phyloP scores from a whole-genome alignment of 2,888 invertebrate genomes.

The Anoplius nigerrimus region DNA sequence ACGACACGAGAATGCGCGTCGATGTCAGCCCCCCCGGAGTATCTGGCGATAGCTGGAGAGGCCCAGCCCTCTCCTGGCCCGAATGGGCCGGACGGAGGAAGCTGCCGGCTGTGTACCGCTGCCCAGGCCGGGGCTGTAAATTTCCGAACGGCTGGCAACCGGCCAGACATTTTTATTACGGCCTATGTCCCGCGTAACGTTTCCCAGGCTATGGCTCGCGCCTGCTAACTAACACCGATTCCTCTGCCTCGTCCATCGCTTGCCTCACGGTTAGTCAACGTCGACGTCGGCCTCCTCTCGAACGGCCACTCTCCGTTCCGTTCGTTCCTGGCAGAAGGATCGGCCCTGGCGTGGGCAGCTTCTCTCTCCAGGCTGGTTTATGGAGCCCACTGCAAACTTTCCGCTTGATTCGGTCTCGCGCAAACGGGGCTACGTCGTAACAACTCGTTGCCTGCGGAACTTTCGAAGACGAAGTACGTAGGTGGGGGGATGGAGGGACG shows the following conservation, averaged over 20 bases:
- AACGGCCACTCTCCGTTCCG: neutral
- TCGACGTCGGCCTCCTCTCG: neutral
- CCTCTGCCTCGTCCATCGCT: neutral
- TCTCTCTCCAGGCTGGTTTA: no score
- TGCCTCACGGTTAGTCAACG: neutral
- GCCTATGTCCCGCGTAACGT: slow-evolving; percentile 36
- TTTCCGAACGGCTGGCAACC: slow-evolving; percentile 56
- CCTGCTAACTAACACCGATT: slow-evolving; percentile 34
- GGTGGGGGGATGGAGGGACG: no score
- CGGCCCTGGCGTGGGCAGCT: slow-evolving; percentile 4
- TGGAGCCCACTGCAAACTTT: slow-evolving; percentile 20
- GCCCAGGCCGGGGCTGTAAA: slow-evolving; percentile 35
- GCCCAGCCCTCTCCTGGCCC: neutral
- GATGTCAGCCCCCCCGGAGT: no score
- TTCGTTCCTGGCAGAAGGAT: no score
- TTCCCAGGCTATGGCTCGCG: no score
- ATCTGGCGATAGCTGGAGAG: no score
- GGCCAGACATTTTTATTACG: slow-evolving; percentile 58
- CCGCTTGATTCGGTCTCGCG: slow-evolving; percentile 4
- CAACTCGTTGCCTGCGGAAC: neutral
- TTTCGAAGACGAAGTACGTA: no score
- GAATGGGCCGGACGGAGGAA: neutral
- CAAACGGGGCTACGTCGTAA: slow-evolving; percentile 15
- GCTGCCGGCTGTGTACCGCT: neutral
- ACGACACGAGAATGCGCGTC: no score